phyloP scores from a whole-genome alignment of 2,888 invertebrate species.

The Leptinotarsa tumamoca region DNA sequence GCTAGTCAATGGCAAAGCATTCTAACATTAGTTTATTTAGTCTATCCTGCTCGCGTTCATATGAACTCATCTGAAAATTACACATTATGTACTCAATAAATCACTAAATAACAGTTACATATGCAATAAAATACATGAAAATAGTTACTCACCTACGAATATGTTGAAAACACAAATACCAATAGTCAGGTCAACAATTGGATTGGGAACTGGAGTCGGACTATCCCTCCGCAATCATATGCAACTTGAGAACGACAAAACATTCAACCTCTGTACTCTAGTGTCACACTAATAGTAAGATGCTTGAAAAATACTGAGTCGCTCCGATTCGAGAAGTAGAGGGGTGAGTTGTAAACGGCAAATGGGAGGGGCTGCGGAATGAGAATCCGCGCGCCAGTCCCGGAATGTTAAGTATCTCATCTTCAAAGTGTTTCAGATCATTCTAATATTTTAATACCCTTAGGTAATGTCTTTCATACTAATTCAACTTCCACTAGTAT shows the following conservation, averaged over 20 bases:
- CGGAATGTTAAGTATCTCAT: not conserved
- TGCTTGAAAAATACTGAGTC: slow-evolving; percentile 8
- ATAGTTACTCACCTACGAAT: slow-evolving; percentile 17
- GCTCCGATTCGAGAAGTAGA: slow-evolving; percentile 21
- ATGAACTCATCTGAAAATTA: slow-evolving; percentile 7
- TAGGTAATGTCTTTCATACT: no score
- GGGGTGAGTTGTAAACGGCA: slow-evolving; percentile 18
- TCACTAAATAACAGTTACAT: not conserved
- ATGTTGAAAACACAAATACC: slow-evolving; percentile 15
- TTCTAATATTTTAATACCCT: no score
- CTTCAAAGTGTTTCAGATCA: no score
- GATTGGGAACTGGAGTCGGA: slow-evolving; percentile 15
- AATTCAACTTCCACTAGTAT: no score
- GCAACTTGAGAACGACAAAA: slow-evolving; percentile 12
- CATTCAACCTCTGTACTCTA: slow-evolving; percentile 1
- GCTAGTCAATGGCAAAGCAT: slow-evolving; percentile 24
- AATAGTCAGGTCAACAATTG: slow-evolving; percentile 16
- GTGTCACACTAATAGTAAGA: slow-evolving; percentile 8
- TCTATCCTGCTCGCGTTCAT: slow-evolving; percentile 15
- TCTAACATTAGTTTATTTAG: slow-evolving; percentile 33
- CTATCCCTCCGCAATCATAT: slow-evolving; percentile 22
- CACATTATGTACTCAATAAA: slow-evolving; percentile 12
- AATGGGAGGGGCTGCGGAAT: slow-evolving; percentile 17
- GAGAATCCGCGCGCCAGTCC: slow-evolving; percentile 9
- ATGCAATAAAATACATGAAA: slow-evolving; percentile 20